Evolutionary conservation across 2,113 vertebrate species (phyloP).

Genomic region (Ailurus styani): DNA sequence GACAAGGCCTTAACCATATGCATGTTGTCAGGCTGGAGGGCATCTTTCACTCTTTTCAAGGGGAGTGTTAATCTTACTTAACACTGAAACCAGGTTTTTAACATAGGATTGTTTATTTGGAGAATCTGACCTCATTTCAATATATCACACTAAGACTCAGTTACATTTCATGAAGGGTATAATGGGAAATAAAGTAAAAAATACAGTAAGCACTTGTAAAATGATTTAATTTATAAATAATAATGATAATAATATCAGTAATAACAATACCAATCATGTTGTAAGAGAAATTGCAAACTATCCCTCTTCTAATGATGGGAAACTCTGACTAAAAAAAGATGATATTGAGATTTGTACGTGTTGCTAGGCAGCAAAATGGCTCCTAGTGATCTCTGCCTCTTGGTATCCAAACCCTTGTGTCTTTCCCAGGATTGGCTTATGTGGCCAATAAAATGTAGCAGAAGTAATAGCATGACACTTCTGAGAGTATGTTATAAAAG

Average conservation of each 20-base stretch:
- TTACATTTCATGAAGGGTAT: not conserved
- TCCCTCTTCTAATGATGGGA: not conserved
- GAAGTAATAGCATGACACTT: not conserved
- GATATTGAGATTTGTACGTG: not conserved
- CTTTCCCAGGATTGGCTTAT: not conserved
- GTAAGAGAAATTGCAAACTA: not conserved
- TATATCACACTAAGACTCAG: not conserved
- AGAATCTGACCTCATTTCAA: not conserved
- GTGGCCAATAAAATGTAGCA: not conserved
- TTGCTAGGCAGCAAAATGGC: not conserved
- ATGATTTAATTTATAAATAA: not conserved
- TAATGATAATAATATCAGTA: not conserved
- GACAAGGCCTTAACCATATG: constrained; percentile 94
- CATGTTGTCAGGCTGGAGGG: constrained; percentile 86
- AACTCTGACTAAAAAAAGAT: not conserved
- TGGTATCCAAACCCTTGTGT: not conserved
- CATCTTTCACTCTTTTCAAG: constrained; percentile 94
- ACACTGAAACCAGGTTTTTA: not conserved
- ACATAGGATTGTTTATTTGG: not conserved
- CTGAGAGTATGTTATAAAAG: not conserved
- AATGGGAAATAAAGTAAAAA: not conserved
- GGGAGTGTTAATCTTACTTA: constrained; percentile 91
- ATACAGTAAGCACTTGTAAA: not conserved
- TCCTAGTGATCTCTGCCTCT: not conserved
- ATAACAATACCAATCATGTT: not conserved